These are phyloP conservation scores for Sapajus apella DNA, from an alignment of 2,113 vertebrate genomes.

Conservation along the genomic window DNA sequence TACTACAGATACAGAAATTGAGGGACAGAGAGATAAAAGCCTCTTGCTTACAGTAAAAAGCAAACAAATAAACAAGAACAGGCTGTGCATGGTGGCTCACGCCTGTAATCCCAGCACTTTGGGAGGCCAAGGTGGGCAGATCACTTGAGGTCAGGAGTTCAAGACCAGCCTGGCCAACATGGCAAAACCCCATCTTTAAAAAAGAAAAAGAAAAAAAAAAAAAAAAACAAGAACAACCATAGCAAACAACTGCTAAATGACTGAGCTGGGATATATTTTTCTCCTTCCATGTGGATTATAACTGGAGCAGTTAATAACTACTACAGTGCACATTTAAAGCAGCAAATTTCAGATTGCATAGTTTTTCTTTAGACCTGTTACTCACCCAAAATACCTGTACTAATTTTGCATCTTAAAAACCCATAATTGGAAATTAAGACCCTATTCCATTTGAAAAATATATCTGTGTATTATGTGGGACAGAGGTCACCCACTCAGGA, in stretches of 20 bases:
- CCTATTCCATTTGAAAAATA: conserved; percentile 16
- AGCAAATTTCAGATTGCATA: not conserved
- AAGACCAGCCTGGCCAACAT: too few species aligned
- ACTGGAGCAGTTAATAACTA: not conserved
- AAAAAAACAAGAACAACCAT: not conserved
- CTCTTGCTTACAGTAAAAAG: not conserved
- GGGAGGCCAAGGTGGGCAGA: too few species aligned
- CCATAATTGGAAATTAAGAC: conserved; percentile 14
- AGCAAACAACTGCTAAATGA: not conserved
- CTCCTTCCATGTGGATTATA: not conserved
- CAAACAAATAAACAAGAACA: not conserved
- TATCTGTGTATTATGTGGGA: not conserved
- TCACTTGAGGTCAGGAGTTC: too few species aligned
- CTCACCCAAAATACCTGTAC: not conserved
- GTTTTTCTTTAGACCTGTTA: not conserved
- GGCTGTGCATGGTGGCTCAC: too few species aligned
- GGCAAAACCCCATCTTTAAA: too few species aligned
- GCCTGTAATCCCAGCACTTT: too few species aligned
- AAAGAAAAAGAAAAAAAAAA: too few species aligned
- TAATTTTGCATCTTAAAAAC: conserved; percentile 13
- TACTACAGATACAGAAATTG: not conserved
- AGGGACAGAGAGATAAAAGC: not conserved
- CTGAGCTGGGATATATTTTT: not conserved
- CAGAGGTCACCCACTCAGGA: not conserved
- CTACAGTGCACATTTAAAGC: not conserved